phyloP scores from a whole-genome alignment of 2,888 invertebrate genomes.

The Synanthedon myopaeformis region DNA sequence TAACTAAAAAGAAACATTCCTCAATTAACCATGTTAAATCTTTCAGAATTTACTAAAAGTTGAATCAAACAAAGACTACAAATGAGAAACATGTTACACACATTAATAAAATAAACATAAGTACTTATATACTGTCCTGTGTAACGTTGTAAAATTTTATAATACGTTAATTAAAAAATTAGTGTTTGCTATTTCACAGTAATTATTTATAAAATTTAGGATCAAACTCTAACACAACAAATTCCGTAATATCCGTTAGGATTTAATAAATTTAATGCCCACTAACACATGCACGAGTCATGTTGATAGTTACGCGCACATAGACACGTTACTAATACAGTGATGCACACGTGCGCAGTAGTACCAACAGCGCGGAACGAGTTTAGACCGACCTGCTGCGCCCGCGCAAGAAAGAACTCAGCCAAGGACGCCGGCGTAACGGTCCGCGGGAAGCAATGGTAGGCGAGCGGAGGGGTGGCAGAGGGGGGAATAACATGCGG shows the following conservation, averaged over 20 bases:
- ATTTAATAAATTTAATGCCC: conserved; percentile 42
- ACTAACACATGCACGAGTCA: conserved; percentile 18
- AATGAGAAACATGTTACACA: too few relatives aligned
- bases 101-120: too few relatives aligned
- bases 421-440: conserved; percentile 69
- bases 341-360: conserved; percentile 46
- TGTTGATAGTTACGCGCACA: conserved; percentile 10
- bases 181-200: neutral
- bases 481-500: conserved; percentile 6
- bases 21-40: too few relatives aligned
- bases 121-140: too few relatives aligned
- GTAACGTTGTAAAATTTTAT: neutral
- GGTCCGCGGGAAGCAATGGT: conserved; percentile 26
- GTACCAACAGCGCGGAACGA: conserved; percentile 52
- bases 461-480: conserved; percentile 12
- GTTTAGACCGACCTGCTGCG: conserved; percentile 61
- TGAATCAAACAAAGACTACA: too few relatives aligned
- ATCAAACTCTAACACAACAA: conserved; percentile 15
- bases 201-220: neutral
- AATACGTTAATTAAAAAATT: neutral
- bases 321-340: conserved; percentile 18
- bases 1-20: too few relatives aligned
- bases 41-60: too few relatives aligned
- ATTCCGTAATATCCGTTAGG: conserved; percentile 68
- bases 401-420: conserved; percentile 60